Base-by-base conservation (phyloP, 2,888 invertebrate species). In the Dendrolimus houi region DNA sequence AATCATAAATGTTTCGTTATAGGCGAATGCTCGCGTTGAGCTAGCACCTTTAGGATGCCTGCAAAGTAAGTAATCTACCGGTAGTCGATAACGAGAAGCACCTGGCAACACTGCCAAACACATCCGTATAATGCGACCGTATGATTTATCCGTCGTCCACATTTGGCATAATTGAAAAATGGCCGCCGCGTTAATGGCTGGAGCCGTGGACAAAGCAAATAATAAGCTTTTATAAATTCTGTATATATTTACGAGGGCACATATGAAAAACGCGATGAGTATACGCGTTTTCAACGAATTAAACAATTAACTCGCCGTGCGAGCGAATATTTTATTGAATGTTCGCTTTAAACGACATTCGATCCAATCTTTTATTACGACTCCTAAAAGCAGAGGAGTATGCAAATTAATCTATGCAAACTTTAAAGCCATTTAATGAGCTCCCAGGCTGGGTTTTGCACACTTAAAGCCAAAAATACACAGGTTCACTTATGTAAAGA, bases 141-240 rank as follows among this genome's bases (percentile, higher is more conserved):
- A 82, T 87, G 87, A 88, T 88, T 87, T 87, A 88, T 85, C 75
- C 77, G 79, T 71, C 79, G 79, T 79, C 81, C 79, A 85, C 88
- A 89, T 88, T 89, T 87, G 83, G 84, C 77, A 85, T 88, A 88
- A 90, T 89, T 90, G 89, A 88, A 90, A 90, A 88, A 89, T 87
- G 86, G 85, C 85, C 70, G 71, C 57, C 65, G 72, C 71, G 67
- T 72, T 83, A 87, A 87, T 83, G 75, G 73, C 74, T 69, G 68
- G 60, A 69, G 70, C 59, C 67, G 75, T 64, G 80, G 77, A 77
- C 85, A 81, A 74, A 77, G 79, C 79, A 77, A 83, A 83, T 85
- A 81, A 82, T 80, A 77, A 77, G 74, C 74, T 78, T 78, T 80
- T 77, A 47, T 12, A 47, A 75, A 67, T 67, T 47, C 47, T 47